These are phyloP conservation scores for Panthera tigris DNA, from an alignment of 2,113 vertebrate species.

Conservation along the genomic window DNA sequence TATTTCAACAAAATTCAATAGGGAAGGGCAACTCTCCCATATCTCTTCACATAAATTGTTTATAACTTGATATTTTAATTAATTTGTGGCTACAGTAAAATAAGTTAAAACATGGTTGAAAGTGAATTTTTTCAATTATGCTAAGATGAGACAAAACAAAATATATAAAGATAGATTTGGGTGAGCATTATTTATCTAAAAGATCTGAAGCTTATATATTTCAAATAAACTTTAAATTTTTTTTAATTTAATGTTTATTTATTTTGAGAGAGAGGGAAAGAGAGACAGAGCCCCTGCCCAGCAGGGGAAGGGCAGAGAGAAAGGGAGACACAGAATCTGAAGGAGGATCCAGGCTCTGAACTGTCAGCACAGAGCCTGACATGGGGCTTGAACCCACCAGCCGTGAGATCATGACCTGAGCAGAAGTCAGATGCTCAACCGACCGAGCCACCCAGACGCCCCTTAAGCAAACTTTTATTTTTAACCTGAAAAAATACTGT, in stretches of 20 bases:
- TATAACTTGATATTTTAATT: not conserved
- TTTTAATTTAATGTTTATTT: no score
- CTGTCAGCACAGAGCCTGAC: no score
- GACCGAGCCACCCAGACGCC: no score
- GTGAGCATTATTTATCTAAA: not conserved
- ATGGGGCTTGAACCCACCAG: no score
- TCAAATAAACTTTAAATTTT: not conserved
- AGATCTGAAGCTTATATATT: not conserved
- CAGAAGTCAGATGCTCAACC: no score
- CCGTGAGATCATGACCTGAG: no score
- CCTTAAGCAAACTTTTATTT: not conserved
- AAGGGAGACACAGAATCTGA: no score
- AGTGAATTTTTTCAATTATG: not conserved
- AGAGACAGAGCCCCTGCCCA: no score
- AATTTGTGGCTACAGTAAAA: not conserved
- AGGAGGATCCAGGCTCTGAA: no score
- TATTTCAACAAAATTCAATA: not conserved
- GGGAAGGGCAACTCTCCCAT: not conserved
- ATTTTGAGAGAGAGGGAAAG: no score
- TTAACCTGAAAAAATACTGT: not conserved
- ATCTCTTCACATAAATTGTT: not conserved
- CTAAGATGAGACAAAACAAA: not conserved
- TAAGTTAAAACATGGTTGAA: not conserved
- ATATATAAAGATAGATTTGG: not conserved
- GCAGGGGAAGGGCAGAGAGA: no score